Percentiles rank a stretch among this genome's conserved stretches.
Conservation (phyloP, 2,888 invertebrate genomes). For the Scaeva pyrastri region DNA sequence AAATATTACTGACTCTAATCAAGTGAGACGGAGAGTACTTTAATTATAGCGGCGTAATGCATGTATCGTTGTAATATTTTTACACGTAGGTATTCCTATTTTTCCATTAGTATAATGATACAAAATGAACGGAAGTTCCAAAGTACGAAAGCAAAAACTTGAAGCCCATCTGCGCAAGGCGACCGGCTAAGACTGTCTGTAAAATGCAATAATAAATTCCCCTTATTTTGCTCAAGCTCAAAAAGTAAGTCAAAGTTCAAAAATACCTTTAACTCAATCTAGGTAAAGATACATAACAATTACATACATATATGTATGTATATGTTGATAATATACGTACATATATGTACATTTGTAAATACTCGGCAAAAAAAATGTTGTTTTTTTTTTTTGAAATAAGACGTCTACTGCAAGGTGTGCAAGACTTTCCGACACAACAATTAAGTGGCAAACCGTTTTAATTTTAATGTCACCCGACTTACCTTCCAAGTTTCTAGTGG, state of each 20-base stretch:
- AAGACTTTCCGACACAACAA: constrained; percentile 31
- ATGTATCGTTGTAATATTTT: constrained; percentile 10
- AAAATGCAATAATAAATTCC: constrained; percentile 4
- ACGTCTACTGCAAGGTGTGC: background rate
- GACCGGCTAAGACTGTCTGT: background rate
- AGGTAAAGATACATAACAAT: background rate
- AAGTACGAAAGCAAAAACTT: constrained; percentile 27
- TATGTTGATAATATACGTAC: background rate
- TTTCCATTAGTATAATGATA: constrained; percentile 5
- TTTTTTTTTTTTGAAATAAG: constrained; percentile 5
- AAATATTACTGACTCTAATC: too few relatives aligned
- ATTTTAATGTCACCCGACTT: constrained; percentile 60
- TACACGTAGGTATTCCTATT: constrained; percentile 16
- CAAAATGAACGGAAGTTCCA: constrained; percentile 51
- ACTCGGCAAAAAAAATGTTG: background rate
- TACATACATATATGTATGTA: background rate
- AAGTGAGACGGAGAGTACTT: too few relatives aligned
- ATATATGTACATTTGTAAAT: background rate
- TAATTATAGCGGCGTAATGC: background rate
- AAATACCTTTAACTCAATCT: too few relatives aligned
- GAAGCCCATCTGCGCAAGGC: background rate
- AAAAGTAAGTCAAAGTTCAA: constrained; percentile 41
- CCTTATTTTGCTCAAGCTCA: constrained; percentile 23
- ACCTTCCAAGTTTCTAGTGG: constrained; percentile 5
- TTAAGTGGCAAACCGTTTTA: constrained; percentile 37